These are phyloP conservation scores for Daubentonia madagascariensis DNA, from an alignment of 2,113 vertebrate genomes.

Conservation along the genomic window DNA sequence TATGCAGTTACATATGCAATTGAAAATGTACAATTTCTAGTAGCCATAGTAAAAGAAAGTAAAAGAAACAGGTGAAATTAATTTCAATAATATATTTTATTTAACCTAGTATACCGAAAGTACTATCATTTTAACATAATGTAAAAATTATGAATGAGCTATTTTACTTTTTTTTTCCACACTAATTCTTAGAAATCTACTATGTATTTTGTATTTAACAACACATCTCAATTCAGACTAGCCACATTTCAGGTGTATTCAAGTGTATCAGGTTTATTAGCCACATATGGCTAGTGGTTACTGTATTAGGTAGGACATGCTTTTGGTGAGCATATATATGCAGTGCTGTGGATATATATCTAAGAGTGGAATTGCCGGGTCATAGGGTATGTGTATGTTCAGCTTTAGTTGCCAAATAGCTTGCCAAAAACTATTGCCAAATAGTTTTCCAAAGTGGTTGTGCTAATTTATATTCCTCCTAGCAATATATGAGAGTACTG, in stretches of 20 bases:
- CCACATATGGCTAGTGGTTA: background rate
- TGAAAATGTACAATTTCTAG: background rate
- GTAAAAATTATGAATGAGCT: background rate
- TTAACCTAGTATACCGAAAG: background rate
- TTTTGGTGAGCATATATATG: background rate
- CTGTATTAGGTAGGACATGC: background rate
- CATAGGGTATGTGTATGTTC: background rate
- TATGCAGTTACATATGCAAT: background rate
- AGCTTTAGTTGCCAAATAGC: background rate
- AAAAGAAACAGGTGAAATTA: background rate
- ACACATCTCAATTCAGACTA: background rate
- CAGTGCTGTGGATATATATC: background rate
- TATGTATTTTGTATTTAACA: background rate
- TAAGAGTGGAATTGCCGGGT: background rate
- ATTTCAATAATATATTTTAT: background rate
- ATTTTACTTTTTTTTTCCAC: background rate
- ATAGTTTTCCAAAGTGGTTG: background rate
- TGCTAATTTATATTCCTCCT: background rate
- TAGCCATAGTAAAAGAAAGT: background rate
- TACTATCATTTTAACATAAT: background rate
- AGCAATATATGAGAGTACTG: background rate
- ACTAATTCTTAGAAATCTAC: background rate
- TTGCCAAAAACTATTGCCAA: background rate
- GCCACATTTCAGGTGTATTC: background rate
- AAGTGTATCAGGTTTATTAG: background rate